Base-by-base conservation (phyloP, 64 coral and sea anemone genomes). In the Montipora cactus region DNA sequence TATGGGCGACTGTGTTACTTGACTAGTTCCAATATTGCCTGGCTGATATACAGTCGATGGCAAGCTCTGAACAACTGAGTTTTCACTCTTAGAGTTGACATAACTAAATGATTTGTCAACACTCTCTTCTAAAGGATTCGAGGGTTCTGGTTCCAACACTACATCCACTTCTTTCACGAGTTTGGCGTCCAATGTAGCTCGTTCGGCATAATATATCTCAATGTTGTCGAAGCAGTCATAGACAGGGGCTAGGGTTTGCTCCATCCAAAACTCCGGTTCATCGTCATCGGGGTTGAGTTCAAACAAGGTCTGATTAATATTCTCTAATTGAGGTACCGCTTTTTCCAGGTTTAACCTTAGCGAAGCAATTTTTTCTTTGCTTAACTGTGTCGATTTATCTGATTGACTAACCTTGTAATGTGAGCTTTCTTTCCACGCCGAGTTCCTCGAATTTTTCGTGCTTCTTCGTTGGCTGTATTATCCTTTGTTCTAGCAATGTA, bases 401-500 rank as follows among this genome's bases (percentile, higher is more conserved):
- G 84, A 59, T 88, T 74, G 67, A 88, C 84, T 88, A 88, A 88
- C 67, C 84, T 72, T 11, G 67, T 51, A 14, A 88, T 8, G 47
- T 88, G 67, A 50, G 84, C 68, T 88, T 88, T 88, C 72, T 76
- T 88, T 74, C 84, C 52, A 53, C 84, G 67, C 52, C 46, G 84
- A 76, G 47, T 74, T 88, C 67, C 84, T 76, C 47, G 84, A 59
- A 76, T 76, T 88, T 88, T 88, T 16, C 72, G 67, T 16, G 67
- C 47, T 28, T 88, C 84, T 66, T 83, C 80, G 55, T 83, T 55
- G 16, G 57, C 58, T 19, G 80, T 83, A 67, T 83, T 83, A 44
- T 83, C 58, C 57, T 9, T 83, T 64, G 57, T 83, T 67, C 80
- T 58, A 66, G 44, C 57, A 22, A 83, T 16, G 9, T 66, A 83